Evolutionary conservation across 2,797 vertebrate genomes (phyloP), one percentile per base, ranked within the genome.

Genomic region (Aeoliscus strigatus): DNA sequence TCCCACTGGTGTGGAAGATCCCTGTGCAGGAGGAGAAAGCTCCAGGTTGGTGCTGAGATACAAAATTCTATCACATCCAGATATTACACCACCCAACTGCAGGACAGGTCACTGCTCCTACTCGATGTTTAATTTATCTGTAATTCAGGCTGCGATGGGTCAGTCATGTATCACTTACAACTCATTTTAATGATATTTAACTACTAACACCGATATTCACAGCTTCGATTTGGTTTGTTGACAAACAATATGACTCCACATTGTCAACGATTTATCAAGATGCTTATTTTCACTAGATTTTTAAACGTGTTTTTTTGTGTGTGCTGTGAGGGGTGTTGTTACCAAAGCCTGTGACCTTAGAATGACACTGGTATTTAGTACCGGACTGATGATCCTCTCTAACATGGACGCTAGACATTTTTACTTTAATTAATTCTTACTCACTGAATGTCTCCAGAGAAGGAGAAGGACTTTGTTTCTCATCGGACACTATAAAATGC

Each of bases 1-100:
- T 99, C 37, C 96, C 96, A 0, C 45, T 99, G 66, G 94, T 99
- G 12, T 99, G 96, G 96, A 99, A 93, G 87, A 97, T 98, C 61
- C 94, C 96, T 14, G 91, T 97, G 11, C 90, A 90, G 71, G 92
- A 95, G 78, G 92, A 93, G 73, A 93, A 91, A 86, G 91, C 93
- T 50, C 76, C 87, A 87, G 93, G 96, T 99, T 42, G 32, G 79
- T 80, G 12, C 40, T 6, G 2, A 13, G 18, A 28, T 21, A 15
- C 41, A 6, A 6, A 8, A 31, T 12, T 12, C 8, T 13, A 44
- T 25, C 2, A 25, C 27, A 15, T 25, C 27, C 39, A n/a, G 27
- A 38, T n/a, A 9, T 62, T 16, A 27, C 17, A n/a, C 23, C 14
- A 16, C 8, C 15, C 32, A 44, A 26, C 13, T 54, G 18, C 8